Evolutionary conservation across 2,113 vertebrate genomes (phyloP).

Genomic region (Clinocottus analis): DNA sequence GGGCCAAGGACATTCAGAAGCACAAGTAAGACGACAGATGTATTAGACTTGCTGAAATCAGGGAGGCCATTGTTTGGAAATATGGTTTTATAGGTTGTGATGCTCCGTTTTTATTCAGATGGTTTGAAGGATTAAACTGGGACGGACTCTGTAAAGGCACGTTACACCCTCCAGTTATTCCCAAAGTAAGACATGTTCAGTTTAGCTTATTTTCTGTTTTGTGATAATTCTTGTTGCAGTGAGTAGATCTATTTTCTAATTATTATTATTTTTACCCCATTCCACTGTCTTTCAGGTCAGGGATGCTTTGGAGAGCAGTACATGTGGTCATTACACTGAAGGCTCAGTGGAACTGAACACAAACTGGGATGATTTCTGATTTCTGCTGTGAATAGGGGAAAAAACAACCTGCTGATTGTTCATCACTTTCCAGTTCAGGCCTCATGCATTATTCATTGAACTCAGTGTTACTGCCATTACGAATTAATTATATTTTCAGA

Average conservation of each 20-base stretch:
- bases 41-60: constrained; percentile 26
- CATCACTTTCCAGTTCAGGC: constrained; percentile 23
- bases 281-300: constrained; percentile 65
- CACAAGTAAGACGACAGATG: constrained; percentile 78
- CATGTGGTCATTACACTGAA: constrained; percentile 51
- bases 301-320: constrained; percentile 44
- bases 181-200: constrained; percentile 70
- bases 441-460: constrained; percentile 23
- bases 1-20: constrained; percentile 82
- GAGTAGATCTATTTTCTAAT: neutral
- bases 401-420: neutral
- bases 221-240: neutral
- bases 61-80: neutral
- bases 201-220: neutral
- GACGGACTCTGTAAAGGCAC: constrained; percentile 74
- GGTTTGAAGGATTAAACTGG: constrained; percentile 86
- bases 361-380: constrained; percentile 82
- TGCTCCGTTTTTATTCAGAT: constrained; percentile 67
- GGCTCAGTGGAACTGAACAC: constrained; percentile 51
- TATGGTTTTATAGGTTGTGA: constrained; percentile 12
- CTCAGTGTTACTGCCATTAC: constrained; percentile 28
- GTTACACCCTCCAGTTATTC: constrained; percentile 71
- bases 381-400: constrained; percentile 1
- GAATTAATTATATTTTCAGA: constrained; percentile 43
- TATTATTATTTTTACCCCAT: neutral